Percentiles rank a stretch among this genome's conserved stretches.
phyloP scores from a whole-genome alignment of 2,113 vertebrate genomes.

The Apeltes quadracus region DNA sequence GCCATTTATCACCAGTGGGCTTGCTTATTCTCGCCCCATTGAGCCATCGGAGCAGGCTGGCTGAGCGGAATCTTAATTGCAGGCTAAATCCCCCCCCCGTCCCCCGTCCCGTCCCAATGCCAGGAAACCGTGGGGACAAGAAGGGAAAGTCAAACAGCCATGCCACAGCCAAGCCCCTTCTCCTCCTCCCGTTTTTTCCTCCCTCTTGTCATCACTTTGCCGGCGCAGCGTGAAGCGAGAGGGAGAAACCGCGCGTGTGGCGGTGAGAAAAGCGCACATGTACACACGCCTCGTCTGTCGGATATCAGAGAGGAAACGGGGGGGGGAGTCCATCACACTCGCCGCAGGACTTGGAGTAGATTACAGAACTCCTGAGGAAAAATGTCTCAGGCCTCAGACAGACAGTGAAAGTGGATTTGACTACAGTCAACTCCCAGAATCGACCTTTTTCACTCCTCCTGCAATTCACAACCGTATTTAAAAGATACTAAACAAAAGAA shows the following conservation, averaged over 20 bases:
- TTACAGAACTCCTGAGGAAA: conserved; percentile 69
- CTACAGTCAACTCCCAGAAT: conserved; percentile 45
- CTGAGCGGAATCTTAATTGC: conserved; percentile 78
- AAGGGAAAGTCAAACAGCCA: conserved; percentile 59
- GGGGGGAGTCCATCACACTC: conserved; percentile 47
- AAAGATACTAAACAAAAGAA: conserved; percentile 11
- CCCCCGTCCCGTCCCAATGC: conserved; percentile 1
- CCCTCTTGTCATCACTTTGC: conserved; percentile 41
- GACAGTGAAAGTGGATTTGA: conserved; percentile 64
- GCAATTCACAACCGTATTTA: conserved; percentile 21
- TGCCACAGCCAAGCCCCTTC: conserved; percentile 16
- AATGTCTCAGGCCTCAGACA: conserved; percentile 46
- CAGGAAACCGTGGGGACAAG: conserved; percentile 52
- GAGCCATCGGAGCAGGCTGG: conserved; percentile 69
- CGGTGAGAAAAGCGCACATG: not conserved
- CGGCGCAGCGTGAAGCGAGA: conserved; percentile 14
- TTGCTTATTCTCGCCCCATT: conserved; percentile 75
- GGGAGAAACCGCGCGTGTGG: conserved; percentile 27
- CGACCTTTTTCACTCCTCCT: conserved; percentile 54
- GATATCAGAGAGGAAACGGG: conserved; percentile 36
- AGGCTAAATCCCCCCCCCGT: conserved; percentile 36
- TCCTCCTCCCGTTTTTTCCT: conserved; percentile 10
- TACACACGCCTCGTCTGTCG: conserved; percentile 7
- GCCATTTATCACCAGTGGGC: conserved; percentile 77
- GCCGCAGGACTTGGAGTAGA: conserved; percentile 60